Evolutionary conservation across 64 coral and sea anemone species (phyloP), one percentile per base, ranked within the genome.

Genomic region (Stichodactyla helianthus): DNA sequence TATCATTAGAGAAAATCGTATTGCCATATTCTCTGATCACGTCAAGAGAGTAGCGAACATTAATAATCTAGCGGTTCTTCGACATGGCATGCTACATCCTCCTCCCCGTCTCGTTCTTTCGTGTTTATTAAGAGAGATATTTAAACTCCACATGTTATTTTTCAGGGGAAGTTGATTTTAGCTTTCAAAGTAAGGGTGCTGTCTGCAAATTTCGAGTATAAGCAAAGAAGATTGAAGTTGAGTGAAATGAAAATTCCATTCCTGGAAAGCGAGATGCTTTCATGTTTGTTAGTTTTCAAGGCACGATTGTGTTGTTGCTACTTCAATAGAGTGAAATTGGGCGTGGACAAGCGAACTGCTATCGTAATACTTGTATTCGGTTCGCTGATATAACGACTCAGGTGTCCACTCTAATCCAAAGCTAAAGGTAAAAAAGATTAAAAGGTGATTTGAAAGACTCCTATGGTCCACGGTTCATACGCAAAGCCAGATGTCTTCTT

Each of bases 371-470:
- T 57, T 28, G 59, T 10, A 44, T 53, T 57, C 15, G 55, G 83
- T 84, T 82, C 25, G 53, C 25, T 82, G 50, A 50, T 54, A 23
- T 58, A 44, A 19, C n/a, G 5, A 52, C 50, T 84, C 83, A 84
- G 83, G 83, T 84, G 83, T 18, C 83, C 83, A 10, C 27, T 56
- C 61, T 63, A 84, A 84, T 84, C 59, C 83, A 84, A 60, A 63
- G 27, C 54, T 54, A 84, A 63, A 84, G 53, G 27, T 18, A 60
- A 17, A 84, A 50, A 81, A 81, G 78, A 84, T 61, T 61, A 82
- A 77, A 77, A 77, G n/a, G 18, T 19, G 79, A 81, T 81, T 53
- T 84, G 82, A 84, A 84, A 84, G 83, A 59, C 83, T 84, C 83
- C 83, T 55, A 84, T 84, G 83, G 56, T 10, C 83, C n/a, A 58